Base-by-base conservation (phyloP, 1,140 invertebrate species). In the Melanaphis sacchari region DNA sequence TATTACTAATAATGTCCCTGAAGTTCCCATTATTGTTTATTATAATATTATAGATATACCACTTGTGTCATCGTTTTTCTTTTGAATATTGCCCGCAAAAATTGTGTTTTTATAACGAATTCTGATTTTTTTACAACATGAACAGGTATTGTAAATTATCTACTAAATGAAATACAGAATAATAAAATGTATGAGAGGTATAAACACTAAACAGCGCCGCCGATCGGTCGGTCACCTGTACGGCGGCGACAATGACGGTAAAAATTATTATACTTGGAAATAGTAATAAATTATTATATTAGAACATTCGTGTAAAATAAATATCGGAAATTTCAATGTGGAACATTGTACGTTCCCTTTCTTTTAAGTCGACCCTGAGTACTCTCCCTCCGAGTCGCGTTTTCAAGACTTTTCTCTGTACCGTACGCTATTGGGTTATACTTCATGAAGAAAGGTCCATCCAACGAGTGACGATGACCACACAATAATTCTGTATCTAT, bases 401-500 rank as follows among this genome's bases (percentile, higher is more conserved):
- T 59, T 59, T 59, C 31, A 5, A n/a, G 59, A 66, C 59, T 66
- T 76, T 76, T 76, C 31, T n/a, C 59, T 59, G 54, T 11, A 31
- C 54, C 31, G 31, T 11, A 59, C 54, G 59, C 59, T 2, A 18
- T 76, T 76, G 59, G 59, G 59, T 76, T 76, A n/a, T 76, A n/a
- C 59, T n/a, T 76, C n/a, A 0, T 18, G 31, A 76, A 76, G 59
- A 76, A 76, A 76, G 59, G 59, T 76, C n/a, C 59, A 15, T n/a
- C 59, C 31, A n/a, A 76, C 31, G 31, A 76, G n/a, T 36, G 59
- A 76, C 59, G 59, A 76, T 76, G 59, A 76, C 59, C 59, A 15
- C 59, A 76, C 59, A 76, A n/a, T 76, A 76, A 76, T 76, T 76
- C 59, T n/a, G 59, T n/a, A n/a, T 76, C 59, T n/a, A 76, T 49